A percentile compares a stretch with the other conserved stretches of the same genome.
phyloP scores from a whole-genome alignment of 92 coral and sea anemone species.

The Paragorgia papillata region DNA sequence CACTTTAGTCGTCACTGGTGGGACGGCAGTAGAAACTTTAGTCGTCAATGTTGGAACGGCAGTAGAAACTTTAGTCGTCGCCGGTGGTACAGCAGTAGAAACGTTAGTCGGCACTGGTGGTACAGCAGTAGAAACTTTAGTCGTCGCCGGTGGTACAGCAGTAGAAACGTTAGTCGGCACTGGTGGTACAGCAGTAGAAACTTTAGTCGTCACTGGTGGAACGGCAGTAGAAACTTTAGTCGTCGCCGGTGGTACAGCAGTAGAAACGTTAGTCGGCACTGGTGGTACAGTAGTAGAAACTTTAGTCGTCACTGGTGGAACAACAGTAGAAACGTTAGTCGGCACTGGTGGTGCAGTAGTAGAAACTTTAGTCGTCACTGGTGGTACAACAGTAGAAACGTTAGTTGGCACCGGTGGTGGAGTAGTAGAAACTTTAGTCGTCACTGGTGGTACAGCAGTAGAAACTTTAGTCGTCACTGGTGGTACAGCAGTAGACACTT shows the following conservation, averaged over 20 bases:
- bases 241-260: neutral
- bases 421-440: neutral
- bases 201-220: slow-evolving; percentile 2
- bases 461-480: neutral
- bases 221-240: neutral
- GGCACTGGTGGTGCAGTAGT: neutral
- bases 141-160: neutral
- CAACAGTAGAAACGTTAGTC: neutral
- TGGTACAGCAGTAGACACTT: neutral
- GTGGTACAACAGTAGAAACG: neutral
- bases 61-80: slow-evolving; percentile 11
- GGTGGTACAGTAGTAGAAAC: neutral
- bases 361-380: neutral
- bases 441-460: neutral
- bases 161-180: slow-evolving; percentile 1
- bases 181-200: neutral
- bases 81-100: slow-evolving; percentile 1
- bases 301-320: slow-evolving; percentile 8
- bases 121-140: neutral
- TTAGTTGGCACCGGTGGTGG: neutral
- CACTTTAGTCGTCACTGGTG: slow-evolving; percentile 4
- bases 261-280: neutral
- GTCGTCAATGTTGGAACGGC: slow-evolving; percentile 26
- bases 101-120: neutral
- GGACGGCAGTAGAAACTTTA: neutral